Base-by-base conservation (phyloP, 2,888 invertebrate species). In the Eugnorisma glareosa region DNA sequence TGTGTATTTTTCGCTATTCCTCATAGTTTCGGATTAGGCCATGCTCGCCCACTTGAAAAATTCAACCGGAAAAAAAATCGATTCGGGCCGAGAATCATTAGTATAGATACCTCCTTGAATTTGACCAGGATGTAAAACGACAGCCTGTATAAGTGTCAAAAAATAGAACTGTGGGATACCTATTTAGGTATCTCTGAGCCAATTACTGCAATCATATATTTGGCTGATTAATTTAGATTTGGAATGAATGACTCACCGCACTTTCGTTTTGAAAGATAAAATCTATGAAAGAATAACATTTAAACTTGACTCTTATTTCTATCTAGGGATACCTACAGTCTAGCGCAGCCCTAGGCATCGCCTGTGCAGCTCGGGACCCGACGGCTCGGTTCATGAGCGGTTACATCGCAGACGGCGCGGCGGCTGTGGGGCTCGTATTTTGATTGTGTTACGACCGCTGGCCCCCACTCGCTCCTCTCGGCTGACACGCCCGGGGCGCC, bases 401-500 rank as follows among this genome's bases (percentile, higher is more conserved):
- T n/a, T 13, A 77, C 13, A n/a, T 51, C 21, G 54, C 68, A 28
- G 51, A 24, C 24, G 59, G 73, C 18, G 8, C 24, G 59, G 73
- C 21, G 8, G 31, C 31, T 2, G 57, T 18, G 43, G 8, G n/a
- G 37, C 51, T 77, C 83, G 69, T 82, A 77, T 78, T 78, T 67
- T 83, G 73, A 73, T 78, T 51, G 73, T 74, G 70, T 71, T 64
- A 77, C 37, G 71, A 71, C 10, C 43, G n/a, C 43, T 28, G 1
- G 45, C 21, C 48, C 28, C 13, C 28, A 3, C 24, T 28, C 35
- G 43, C 35, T 28, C 54, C n/a, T 28, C 13, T n/a, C n/a, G 54
- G 54, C 24, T 13, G n/a, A 11, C 31, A 8, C 18, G 57, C 72
- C 21, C 48, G 24, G 31, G 31, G 21, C 40, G n/a, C 45, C 43